phyloP scores from a whole-genome alignment of 2,888 invertebrate species.

The Mechanitis mazaeus region DNA sequence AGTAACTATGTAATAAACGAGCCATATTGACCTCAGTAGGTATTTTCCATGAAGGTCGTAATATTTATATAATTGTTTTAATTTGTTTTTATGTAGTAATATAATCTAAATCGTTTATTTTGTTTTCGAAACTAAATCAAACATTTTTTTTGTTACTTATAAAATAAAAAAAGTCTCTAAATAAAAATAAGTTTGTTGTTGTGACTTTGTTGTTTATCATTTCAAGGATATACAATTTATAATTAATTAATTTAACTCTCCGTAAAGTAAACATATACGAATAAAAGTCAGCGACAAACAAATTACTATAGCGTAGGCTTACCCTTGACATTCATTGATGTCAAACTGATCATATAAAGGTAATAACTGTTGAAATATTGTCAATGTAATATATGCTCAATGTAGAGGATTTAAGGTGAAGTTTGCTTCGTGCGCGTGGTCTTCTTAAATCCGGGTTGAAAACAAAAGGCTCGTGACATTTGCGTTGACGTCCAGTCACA shows the following conservation, averaged over 20 bases:
- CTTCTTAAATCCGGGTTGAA: slow-evolving; percentile 31
- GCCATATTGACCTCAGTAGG: background rate
- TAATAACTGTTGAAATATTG: slow-evolving; percentile 22
- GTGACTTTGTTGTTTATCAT: too few relatives aligned
- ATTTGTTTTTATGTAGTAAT: too few relatives aligned
- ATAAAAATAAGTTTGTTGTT: too few relatives aligned
- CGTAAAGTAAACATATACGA: slow-evolving; percentile 11
- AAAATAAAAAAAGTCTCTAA: too few relatives aligned
- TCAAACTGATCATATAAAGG: slow-evolving; percentile 27
- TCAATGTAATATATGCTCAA: slow-evolving; percentile 14
- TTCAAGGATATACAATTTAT: background rate
- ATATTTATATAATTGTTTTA: background rate
- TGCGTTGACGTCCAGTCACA: slow-evolving; percentile 32
- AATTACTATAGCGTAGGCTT: slow-evolving; percentile 35
- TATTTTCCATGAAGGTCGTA: background rate
- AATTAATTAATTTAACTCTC: slow-evolving; percentile 9
- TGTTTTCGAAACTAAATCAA: too few relatives aligned
- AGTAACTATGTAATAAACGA: background rate
- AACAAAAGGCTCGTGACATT: slow-evolving; percentile 34
- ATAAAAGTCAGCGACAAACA: slow-evolving; percentile 20
- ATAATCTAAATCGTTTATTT: too few relatives aligned
- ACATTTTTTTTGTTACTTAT: too few relatives aligned
- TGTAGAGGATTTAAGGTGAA: background rate
- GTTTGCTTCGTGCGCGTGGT: slow-evolving; percentile 3
- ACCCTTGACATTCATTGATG: slow-evolving; percentile 59